Evolutionary conservation across 2,888 invertebrate species (phyloP).

Genomic region (Ennomos quercinarius): DNA sequence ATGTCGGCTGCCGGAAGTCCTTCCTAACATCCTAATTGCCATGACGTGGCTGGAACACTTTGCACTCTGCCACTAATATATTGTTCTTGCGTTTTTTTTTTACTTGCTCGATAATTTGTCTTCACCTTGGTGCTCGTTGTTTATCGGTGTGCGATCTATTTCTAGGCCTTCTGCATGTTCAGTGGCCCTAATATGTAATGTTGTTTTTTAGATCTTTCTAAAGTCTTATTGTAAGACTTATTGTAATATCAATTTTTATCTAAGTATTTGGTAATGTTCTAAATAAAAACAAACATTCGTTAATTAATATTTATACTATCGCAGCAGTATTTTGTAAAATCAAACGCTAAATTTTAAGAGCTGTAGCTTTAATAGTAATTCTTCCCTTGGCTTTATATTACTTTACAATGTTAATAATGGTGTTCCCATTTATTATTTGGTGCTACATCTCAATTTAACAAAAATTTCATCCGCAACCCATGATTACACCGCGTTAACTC

Average conservation of each 20-base stretch:
- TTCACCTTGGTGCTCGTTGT: constrained; percentile 26
- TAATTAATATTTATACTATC: too few relatives aligned
- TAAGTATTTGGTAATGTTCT: too few relatives aligned
- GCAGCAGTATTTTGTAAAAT: too few relatives aligned
- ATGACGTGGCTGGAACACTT: constrained; percentile 46
- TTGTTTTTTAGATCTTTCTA: constrained; percentile 7
- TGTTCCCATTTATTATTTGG: constrained; percentile 18
- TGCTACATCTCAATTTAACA: constrained; percentile 59
- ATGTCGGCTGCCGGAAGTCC: constrained; percentile 56
- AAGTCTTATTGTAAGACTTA: too few relatives aligned
- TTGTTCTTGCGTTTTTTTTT: constrained; percentile 39
- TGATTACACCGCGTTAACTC: constrained; percentile 58
- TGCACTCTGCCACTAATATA: constrained; percentile 41
- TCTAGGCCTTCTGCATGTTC: constrained; percentile 17
- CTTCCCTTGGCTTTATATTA: background rate
- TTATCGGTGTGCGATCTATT: constrained; percentile 20
- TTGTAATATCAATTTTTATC: too few relatives aligned
- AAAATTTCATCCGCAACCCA: constrained; percentile 56
- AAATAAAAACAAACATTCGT: too few relatives aligned
- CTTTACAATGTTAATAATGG: constrained; percentile 14
- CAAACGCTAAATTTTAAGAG: too few relatives aligned
- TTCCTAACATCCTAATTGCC: constrained; percentile 59
- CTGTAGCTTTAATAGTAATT: constrained; percentile 1
- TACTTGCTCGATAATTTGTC: constrained; percentile 46
- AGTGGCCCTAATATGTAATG: background rate